Conservation (phyloP, 2,888 invertebrate species). For the Apamea sordens region DNA sequence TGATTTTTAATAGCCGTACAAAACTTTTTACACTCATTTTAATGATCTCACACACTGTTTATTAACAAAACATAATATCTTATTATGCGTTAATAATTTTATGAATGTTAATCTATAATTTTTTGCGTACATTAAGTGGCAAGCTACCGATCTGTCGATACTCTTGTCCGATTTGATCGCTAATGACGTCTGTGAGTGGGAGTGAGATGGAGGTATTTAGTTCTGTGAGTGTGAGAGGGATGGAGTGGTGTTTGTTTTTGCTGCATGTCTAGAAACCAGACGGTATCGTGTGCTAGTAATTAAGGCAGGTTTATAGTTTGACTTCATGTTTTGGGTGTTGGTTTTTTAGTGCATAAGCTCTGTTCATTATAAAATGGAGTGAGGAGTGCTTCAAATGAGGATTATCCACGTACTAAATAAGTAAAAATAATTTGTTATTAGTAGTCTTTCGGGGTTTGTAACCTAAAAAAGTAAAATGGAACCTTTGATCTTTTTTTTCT, state of each 20-base stretch:
- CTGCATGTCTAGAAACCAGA: slow-evolving; percentile 49
- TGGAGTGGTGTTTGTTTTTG: slow-evolving; percentile 55
- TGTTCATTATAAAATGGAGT: not conserved
- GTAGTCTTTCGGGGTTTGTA: not conserved
- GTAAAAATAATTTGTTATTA: not conserved
- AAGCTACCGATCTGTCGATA: slow-evolving; percentile 67
- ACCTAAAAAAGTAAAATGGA: not conserved
- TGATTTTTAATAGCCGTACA: slow-evolving; percentile 22
- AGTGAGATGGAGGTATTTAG: slow-evolving; percentile 27
- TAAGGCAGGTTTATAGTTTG: slow-evolving; percentile 42
- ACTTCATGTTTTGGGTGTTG: slow-evolving; percentile 34
- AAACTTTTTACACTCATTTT: slow-evolving; percentile 41
- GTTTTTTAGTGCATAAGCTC: slow-evolving; percentile 16
- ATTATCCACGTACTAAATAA: not conserved
- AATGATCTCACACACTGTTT: slow-evolving; percentile 44
- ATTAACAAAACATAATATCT: slow-evolving; percentile 26
- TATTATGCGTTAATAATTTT: slow-evolving; percentile 32
- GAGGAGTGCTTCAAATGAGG: not conserved
- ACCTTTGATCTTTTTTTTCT: too few species aligned
- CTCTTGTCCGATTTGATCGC: slow-evolving; percentile 53
- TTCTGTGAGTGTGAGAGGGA: slow-evolving; percentile 24
- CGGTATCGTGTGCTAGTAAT: slow-evolving; percentile 48
- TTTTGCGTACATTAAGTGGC: slow-evolving; percentile 59
- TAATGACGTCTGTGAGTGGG: slow-evolving; percentile 46
- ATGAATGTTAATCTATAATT: slow-evolving; percentile 41